Percentiles rank a stretch among this genome's conserved stretches.
Evolutionary conservation across 2,888 invertebrate species (phyloP).

Genomic region (Xylocampa areola): DNA sequence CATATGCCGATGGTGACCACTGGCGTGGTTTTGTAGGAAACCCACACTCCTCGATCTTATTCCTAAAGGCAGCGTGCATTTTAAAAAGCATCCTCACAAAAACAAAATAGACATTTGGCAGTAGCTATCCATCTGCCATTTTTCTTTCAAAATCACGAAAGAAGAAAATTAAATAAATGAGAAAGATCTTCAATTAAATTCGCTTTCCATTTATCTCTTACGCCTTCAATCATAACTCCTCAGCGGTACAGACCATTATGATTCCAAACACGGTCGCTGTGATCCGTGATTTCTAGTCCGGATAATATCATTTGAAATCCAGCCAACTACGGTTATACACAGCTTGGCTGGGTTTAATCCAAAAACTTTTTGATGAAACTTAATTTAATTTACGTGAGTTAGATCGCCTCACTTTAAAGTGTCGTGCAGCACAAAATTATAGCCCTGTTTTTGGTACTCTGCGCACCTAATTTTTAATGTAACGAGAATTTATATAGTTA

Average conservation of each 20-base stretch:
- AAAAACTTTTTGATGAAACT: constrained; percentile 37
- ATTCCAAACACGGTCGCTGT: constrained; percentile 27
- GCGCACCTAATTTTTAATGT: constrained; percentile 13
- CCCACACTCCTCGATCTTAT: too few relatives aligned
- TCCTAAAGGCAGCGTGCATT: too few relatives aligned
- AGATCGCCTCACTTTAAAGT: constrained; percentile 21
- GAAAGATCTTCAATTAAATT: not conserved
- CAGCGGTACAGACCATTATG: constrained; percentile 13
- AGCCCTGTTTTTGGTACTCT: constrained; percentile 14
- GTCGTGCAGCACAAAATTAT: constrained; percentile 39
- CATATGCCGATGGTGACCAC: too few relatives aligned
- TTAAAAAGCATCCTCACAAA: too few relatives aligned
- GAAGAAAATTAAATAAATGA: too few relatives aligned
- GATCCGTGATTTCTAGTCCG: constrained; percentile 30
- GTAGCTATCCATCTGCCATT: too few relatives aligned
- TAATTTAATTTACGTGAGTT: constrained; percentile 39
- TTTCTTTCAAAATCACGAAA: too few relatives aligned
- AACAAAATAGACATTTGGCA: too few relatives aligned
- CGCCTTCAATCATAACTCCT: constrained; percentile 7
- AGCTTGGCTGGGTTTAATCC: constrained; percentile 23
- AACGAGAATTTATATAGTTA: not conserved
- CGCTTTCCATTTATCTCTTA: not conserved
- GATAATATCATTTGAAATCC: constrained; percentile 44
- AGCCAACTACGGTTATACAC: constrained; percentile 31
- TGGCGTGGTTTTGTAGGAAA: too few relatives aligned